Evolutionary conservation across 2,888 invertebrate species (phyloP), one percentile per base, ranked within the genome.

Genomic region (Parnassius smintheus): DNA sequence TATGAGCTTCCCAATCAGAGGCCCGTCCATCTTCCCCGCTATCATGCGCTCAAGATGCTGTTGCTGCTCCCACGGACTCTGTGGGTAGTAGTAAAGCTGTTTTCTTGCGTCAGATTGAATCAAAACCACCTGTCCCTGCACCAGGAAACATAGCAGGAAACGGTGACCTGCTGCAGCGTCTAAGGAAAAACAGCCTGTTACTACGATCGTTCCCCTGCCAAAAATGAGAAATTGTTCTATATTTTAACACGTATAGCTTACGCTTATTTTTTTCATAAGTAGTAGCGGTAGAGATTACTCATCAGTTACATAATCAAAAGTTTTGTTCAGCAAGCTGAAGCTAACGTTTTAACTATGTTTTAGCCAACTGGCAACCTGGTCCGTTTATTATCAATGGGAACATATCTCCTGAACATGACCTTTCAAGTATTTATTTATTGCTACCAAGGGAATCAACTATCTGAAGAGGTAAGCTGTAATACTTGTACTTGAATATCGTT

Each of bases 401-500:
- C 86, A 0, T 93, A 91, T 67, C 75, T 91, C 0, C 60, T 88
- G 42, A 88, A 88, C 68, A 92, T 93, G 91, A 81, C 83, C 66
- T 88, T 82, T 61, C 92, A 93, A 76, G 86, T 93, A 7, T 92
- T 91, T 72, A 75, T 92, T 13, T 93, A 92, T 73, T 93, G 93
- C 66, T 93, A 92, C 69, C 92, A 92, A 68, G 93, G 93, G n/a
- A 88, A 88, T 55, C 83, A 91, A 61, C 78, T 93, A 0, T 81
- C 87, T 10, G 83, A 84, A 65, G 89, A 92, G 83, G 93, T 92
- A 70, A 3, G 35, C 35, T 35, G 35, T 35, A 35, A 35, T 35
- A 7, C 35, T 35, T 4, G 7, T 35, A 35, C 35, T 35, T 18
- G 18, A 35, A 7, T 35, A 4, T 35, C 35, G 1, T 35, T 7